Conservation (phyloP, 2,888 invertebrate species). For the Synergus japonicus region DNA sequence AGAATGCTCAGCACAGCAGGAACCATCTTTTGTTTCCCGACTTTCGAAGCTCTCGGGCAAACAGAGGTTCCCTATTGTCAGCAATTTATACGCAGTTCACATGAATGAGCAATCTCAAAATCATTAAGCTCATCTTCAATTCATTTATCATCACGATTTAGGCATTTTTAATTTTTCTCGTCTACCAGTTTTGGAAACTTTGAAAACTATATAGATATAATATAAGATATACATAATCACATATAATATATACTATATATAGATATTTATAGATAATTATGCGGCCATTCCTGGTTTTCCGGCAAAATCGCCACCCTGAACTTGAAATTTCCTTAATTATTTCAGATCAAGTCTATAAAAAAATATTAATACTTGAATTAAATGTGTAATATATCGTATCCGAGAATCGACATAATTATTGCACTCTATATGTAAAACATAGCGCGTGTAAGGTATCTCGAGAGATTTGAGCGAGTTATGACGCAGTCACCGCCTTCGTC, state of each 20-base stretch:
- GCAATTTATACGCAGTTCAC: conserved; percentile 61
- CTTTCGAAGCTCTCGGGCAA: conserved; percentile 46
- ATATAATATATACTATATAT: too few species aligned
- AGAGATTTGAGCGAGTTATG: conserved; percentile 70
- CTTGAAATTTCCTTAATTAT: too few species aligned
- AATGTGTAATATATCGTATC: conserved; percentile 48
- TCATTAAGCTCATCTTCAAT: conserved; percentile 24
- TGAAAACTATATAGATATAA: too few species aligned
- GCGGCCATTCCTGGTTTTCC: too few species aligned
- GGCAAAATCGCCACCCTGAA: too few species aligned
- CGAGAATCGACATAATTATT: conserved; percentile 69
- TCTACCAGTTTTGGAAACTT: too few species aligned
- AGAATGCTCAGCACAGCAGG: conserved; percentile 42
- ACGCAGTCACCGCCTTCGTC: conserved; percentile 75
- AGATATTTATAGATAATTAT: too few species aligned
- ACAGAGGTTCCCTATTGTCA: conserved; percentile 53
- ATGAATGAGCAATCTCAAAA: conserved; percentile 56
- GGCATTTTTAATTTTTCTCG: neutral
- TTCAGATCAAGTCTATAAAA: neutral
- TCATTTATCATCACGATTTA: conserved; percentile 2
- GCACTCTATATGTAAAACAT: conserved; percentile 77
- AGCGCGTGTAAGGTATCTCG: conserved; percentile 73
- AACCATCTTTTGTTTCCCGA: conserved; percentile 44
- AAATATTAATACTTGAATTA: neutral
- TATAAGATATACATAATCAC: too few species aligned